Evolutionary conservation across 2,113 vertebrate genomes (phyloP), one percentile per base, ranked within the genome.

Genomic region (Rhegmatorhina hoffmannsi): DNA sequence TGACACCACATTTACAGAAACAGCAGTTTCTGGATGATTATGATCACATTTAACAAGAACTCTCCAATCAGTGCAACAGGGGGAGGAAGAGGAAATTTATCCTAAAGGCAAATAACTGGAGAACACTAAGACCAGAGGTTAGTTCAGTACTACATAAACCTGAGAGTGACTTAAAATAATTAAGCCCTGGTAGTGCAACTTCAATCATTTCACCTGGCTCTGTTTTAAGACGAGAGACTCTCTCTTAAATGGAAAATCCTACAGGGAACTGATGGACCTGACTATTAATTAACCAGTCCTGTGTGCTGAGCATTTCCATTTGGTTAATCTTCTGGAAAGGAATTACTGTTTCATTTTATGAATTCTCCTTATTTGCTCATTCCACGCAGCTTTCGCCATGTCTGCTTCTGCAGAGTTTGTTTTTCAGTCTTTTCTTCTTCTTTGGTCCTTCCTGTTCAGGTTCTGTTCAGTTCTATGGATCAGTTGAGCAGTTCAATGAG

Each of bases 311-410:
- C 70, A 75, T 92, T 97, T 90, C 95, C 90, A 95, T 92, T 86
- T 95, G 95, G 83, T 96, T 96, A 92, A 93, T 82, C 93, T 96
- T 92, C 93, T 96, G 92, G 94, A 96, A 96, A 95, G 90, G 88
- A 94, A 96, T 96, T 95, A 95, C 80, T 92, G 36, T 33, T 96
- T 86, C 80, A 60, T 87, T 92, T 81, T 66, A 90, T 24, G 49
- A 95, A 93, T 93, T 87, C 76, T 86, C 90, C 87, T 86, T 81
- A 79, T 86, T 83, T 94, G 52, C 88, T 84, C 85, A 75, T 68
- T 94, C 94, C 94, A 68, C 1, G 49, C 75, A 94, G 93, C 78
- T 84, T 92, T 95, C 83, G 29, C 73, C 60, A 55, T 21, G 55
- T 90, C 85, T 94, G 90, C 87, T 91, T 64, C 93, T 6, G 24